Evolutionary conservation across 2,113 vertebrate species (phyloP), one percentile per base, ranked within the genome.

Genomic region (Cryptotis parvus): DNA sequence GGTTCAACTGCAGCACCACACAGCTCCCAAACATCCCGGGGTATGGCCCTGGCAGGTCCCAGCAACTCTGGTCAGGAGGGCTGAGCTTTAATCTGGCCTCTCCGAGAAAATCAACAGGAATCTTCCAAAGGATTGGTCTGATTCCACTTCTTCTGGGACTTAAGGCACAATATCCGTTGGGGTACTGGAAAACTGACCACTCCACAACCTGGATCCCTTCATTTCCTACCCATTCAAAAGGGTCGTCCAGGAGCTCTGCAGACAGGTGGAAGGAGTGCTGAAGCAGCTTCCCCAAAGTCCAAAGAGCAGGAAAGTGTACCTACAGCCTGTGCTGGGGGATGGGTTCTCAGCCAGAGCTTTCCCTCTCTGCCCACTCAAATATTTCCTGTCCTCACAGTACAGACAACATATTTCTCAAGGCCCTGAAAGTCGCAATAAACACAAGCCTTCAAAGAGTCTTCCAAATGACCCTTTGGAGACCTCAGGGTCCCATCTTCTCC

Each of bases 401-500:
- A 77, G 43, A 45, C 26, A 31, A 65, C 65, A 73, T 69, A 63
- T 80, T 94, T 94, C 74, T 83, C 37, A 82, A 86, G 35, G 18
- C 81, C 49, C 33, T 26, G 20, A 8, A 20, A 20, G 4, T 89
- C 65, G 72, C 58, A 72, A 58, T 88, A 88, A 93, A 72, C 37
- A 72, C 4, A 76, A 84, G 26, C 18, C 24, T 79, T 37, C 27
- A 87, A 72, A 74, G 1, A 89, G 52, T 80, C n/a, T 89, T 82
- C 84, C 87, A 85, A 74, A n/a, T 41, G 26, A 80, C n/a, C 20
- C 9, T n/a, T n/a, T n/a, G n/a, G n/a, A 20, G 18, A 15, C 63
- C 63, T n/a, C 45, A 18, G 87, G 24, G n/a, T 33, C 65, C n/a
- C 87, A 61, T 10, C 20, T 39, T 82, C 39, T 74, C 69, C n/a